Percentiles rank a stretch among this genome's conserved stretches.
These are phyloP conservation scores for Acleris cristana DNA, from an alignment of 2,888 invertebrate genomes.

Conservation along the genomic window DNA sequence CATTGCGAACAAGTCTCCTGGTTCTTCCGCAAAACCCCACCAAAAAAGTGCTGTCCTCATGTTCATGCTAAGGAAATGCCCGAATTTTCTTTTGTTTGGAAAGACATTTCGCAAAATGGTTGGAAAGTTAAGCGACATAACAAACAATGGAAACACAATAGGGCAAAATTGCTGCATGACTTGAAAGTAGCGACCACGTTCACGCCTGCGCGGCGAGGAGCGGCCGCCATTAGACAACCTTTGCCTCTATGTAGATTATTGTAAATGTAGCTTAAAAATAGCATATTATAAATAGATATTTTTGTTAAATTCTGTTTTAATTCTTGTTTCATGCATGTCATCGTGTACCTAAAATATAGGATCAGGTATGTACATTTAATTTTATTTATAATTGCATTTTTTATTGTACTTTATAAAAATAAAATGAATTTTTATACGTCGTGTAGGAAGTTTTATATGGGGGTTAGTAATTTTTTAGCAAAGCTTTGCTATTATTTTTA, in stretches of 20 bases:
- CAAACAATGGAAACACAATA: conserved; percentile 63
- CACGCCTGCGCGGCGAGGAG: conserved; percentile 18
- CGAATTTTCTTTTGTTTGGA: conserved; percentile 51
- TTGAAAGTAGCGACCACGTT: conserved; percentile 55
- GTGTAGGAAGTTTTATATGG: conserved; percentile 38
- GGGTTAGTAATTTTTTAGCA: conserved; percentile 52
- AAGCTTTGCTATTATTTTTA: conserved; percentile 47
- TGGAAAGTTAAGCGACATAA: conserved; percentile 62
- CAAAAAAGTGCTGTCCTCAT: conserved; percentile 43
- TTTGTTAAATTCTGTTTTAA: not conserved
- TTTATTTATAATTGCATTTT: conserved; percentile 14
- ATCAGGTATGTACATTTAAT: conserved; percentile 70
- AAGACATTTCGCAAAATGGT: conserved; percentile 57
- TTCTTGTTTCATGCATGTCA: conserved; percentile 68
- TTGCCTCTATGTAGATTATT: too few species aligned
- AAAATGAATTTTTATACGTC: conserved; percentile 17
- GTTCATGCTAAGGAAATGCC: conserved; percentile 47
- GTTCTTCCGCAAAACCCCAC: not conserved
- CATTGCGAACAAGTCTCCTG: too few species aligned
- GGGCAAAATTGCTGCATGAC: conserved; percentile 63
- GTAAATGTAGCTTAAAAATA: too few species aligned
- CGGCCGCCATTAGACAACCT: too few species aligned
- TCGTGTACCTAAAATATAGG: conserved; percentile 52
- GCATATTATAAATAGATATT: too few species aligned
- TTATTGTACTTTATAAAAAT: conserved; percentile 6